Conservation (phyloP, 2,888 invertebrate species). For the Patella ulyssiponensis region DNA sequence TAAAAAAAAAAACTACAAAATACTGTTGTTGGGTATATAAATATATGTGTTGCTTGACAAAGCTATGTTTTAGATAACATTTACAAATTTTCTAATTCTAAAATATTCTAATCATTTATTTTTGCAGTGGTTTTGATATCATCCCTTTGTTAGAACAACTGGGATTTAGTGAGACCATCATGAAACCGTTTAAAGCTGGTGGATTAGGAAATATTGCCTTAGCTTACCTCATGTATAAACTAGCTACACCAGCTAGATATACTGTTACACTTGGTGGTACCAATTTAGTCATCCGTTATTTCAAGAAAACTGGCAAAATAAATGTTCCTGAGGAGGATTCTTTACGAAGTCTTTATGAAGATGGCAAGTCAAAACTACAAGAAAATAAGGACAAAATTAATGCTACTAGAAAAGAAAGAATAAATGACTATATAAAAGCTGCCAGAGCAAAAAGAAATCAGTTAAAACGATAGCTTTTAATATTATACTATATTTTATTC, state of each 20-base stretch:
- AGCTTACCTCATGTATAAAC: conserved; percentile 92
- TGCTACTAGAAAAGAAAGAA: background rate
- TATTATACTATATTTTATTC: too few species aligned
- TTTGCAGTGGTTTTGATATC: conserved; percentile 90
- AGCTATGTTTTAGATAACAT: too few species aligned
- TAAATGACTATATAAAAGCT: background rate
- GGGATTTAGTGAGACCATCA: conserved; percentile 84
- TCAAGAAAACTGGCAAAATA: conserved; percentile 83
- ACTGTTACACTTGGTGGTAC: conserved; percentile 93
- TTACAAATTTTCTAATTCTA: too few species aligned
- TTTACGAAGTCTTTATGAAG: conserved; percentile 56
- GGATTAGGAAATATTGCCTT: conserved; percentile 90
- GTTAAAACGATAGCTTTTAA: background rate
- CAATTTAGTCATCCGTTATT: conserved; percentile 85
- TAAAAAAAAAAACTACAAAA: too few species aligned
- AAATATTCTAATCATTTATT: background rate
- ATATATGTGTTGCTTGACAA: too few species aligned
- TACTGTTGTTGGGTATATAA: too few species aligned
- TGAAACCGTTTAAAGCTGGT: conserved; percentile 82
- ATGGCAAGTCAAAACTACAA: conserved; percentile 51
- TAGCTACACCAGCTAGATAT: conserved; percentile 91
- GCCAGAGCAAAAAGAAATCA: background rate
- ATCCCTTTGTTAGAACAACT: conserved; percentile 83
- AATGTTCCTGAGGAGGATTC: conserved; percentile 78
- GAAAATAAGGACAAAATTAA: conserved; percentile 21